Conservation (phyloP, 2,888 invertebrate genomes). For the Leistus spinibarbis region DNA sequence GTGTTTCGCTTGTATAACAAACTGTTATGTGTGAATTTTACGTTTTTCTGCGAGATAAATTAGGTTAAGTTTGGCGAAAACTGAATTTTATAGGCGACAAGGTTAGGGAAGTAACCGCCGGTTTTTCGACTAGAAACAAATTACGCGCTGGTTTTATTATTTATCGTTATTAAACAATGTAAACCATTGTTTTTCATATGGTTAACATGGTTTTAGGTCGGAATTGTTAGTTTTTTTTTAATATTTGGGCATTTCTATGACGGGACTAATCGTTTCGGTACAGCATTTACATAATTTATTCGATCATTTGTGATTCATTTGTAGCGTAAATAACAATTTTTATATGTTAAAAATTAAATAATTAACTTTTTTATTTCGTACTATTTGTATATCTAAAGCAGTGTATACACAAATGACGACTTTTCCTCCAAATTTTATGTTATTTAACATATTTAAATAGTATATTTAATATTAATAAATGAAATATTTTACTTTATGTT, state of each 20-base stretch:
- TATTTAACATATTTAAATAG: no score
- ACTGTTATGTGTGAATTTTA: background rate
- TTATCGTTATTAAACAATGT: background rate
- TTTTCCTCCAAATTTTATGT: background rate
- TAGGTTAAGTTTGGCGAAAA: conserved; percentile 20
- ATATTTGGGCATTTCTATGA: background rate
- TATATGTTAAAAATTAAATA: background rate
- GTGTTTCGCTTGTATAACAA: conserved; percentile 7
- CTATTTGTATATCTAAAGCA: background rate
- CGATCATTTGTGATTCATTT: background rate
- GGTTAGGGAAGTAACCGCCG: background rate
- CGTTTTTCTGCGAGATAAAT: background rate
- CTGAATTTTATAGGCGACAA: background rate
- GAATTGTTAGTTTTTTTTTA: background rate
- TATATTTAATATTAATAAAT: background rate
- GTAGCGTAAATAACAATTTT: background rate
- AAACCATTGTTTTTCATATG: background rate
- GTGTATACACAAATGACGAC: background rate
- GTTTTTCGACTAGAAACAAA: background rate
- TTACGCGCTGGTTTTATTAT: background rate
- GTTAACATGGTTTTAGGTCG: background rate
- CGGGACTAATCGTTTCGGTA: background rate
- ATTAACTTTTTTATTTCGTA: background rate
- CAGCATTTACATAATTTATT: background rate
- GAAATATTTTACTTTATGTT: no score